A percentile compares a stretch with the other conserved stretches of the same genome.
Evolutionary conservation across 2,888 invertebrate species (phyloP).

Genomic region (Trichogramma evanescens): DNA sequence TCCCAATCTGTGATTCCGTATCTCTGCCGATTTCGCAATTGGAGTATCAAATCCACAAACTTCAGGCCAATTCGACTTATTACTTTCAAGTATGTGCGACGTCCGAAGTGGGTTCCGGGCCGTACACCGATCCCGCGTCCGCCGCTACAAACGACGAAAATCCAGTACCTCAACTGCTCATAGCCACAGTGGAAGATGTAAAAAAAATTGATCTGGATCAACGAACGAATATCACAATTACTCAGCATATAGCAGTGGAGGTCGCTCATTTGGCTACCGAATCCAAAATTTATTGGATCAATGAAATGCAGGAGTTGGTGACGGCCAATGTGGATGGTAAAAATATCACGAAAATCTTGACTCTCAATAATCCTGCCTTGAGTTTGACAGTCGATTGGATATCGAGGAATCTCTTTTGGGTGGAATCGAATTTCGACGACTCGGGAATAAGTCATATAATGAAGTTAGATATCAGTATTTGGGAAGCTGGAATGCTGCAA

Average conservation of each 20-base stretch:
- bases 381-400: conserved; percentile 84
- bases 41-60: conserved; percentile 54
- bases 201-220: conserved; percentile 71
- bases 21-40: conserved; percentile 50
- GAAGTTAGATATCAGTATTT: conserved; percentile 57
- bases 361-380: conserved; percentile 54
- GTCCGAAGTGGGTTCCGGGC: conserved; percentile 71
- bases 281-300: conserved; percentile 74
- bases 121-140: conserved; percentile 59
- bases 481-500: conserved; percentile 50
- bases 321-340: conserved; percentile 55
- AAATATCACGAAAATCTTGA: conserved; percentile 52
- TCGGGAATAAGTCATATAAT: conserved; percentile 53
- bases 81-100: conserved; percentile 70
- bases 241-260: conserved; percentile 63
- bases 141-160: conserved; percentile 64
- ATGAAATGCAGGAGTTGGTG: conserved; percentile 66
- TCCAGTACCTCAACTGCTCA: conserved; percentile 71
- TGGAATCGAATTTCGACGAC: conserved; percentile 54
- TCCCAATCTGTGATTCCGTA: conserved; percentile 54
- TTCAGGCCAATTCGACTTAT: conserved; percentile 59
- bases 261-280: conserved; percentile 65
- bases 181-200: conserved; percentile 67
- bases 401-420: conserved; percentile 74
- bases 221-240: conserved; percentile 56